These are phyloP conservation scores for Cynoglossus semilaevis DNA, from an alignment of 2,113 vertebrate genomes.

Conservation along the genomic window DNA sequence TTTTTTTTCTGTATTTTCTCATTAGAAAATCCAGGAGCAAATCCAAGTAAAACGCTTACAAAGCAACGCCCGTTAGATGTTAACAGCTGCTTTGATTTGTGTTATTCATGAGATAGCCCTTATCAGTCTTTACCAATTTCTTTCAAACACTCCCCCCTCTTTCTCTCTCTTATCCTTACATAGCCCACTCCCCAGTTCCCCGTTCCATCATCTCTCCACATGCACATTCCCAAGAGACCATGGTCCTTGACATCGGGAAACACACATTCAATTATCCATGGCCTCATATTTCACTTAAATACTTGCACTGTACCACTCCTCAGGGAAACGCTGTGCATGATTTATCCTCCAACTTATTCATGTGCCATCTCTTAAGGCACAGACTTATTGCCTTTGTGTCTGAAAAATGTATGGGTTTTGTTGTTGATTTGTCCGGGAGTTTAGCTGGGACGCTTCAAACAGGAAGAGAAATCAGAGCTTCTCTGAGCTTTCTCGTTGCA, in stretches of 20 bases:
- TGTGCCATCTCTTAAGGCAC: slow-evolving; percentile 29
- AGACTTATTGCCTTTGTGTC: slow-evolving; percentile 15
- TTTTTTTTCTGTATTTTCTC: neutral
- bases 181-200: slow-evolving; percentile 31
- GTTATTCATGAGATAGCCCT: slow-evolving; percentile 39
- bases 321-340: slow-evolving; percentile 55
- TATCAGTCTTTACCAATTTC: slow-evolving; percentile 27
- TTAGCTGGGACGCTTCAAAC: slow-evolving; percentile 32
- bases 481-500: slow-evolving; percentile 5
- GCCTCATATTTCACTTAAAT: slow-evolving; percentile 65
- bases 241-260: slow-evolving; percentile 49
- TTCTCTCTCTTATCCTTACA: neutral
- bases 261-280: slow-evolving; percentile 59
- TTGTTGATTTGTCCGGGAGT: slow-evolving; percentile 44
- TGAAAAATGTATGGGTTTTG: slow-evolving; percentile 45
- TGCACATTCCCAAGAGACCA: slow-evolving; percentile 35
- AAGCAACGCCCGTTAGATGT: slow-evolving; percentile 4
- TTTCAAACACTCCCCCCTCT: slow-evolving; percentile 16
- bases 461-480: neutral
- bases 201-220: slow-evolving; percentile 40
- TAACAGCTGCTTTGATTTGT: slow-evolving; percentile 27
- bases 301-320: slow-evolving; percentile 43
- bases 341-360: slow-evolving; percentile 54
- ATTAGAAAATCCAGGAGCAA: neutral
- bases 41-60: slow-evolving; percentile 5